Conservation (phyloP, 1,140 invertebrate species). For the Neotoxoptera formosana region DNA sequence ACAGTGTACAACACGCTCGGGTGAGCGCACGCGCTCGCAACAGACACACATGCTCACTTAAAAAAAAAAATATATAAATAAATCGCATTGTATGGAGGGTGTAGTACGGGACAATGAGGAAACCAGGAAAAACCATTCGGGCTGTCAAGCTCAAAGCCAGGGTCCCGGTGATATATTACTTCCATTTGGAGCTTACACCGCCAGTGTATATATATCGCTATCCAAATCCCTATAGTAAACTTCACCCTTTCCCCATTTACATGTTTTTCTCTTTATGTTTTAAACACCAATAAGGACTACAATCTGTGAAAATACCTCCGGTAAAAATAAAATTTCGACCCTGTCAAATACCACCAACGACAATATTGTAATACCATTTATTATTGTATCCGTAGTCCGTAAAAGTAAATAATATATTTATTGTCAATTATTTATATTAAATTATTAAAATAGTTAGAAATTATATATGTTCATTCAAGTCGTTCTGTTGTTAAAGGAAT, state of each 20-base stretch:
- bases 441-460: not conserved
- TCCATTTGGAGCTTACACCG: constrained; percentile 61
- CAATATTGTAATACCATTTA: not conserved
- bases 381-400: not conserved
- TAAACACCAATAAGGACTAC: constrained; percentile 53
- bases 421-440: not conserved
- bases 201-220: constrained; percentile 35
- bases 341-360: constrained; percentile 26
- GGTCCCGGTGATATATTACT: constrained; percentile 63
- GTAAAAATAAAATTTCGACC: not conserved
- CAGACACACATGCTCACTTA: constrained; percentile 1
- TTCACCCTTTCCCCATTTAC: constrained; percentile 54
- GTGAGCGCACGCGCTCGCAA: not conserved
- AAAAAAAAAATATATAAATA: constrained; percentile 24
- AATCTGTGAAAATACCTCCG: constrained; percentile 28
- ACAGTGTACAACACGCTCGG: not conserved
- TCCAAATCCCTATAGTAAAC: constrained; percentile 56
- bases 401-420: not conserved
- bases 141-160: constrained; percentile 64
- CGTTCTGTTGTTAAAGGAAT: not conserved
- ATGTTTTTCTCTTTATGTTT: constrained; percentile 53
- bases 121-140: constrained; percentile 62
- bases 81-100: not conserved
- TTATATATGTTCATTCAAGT: not conserved
- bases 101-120: constrained; percentile 51